phyloP scores from a whole-genome alignment of 1,140 invertebrate genomes.

The Dufourea novaeangliae region DNA sequence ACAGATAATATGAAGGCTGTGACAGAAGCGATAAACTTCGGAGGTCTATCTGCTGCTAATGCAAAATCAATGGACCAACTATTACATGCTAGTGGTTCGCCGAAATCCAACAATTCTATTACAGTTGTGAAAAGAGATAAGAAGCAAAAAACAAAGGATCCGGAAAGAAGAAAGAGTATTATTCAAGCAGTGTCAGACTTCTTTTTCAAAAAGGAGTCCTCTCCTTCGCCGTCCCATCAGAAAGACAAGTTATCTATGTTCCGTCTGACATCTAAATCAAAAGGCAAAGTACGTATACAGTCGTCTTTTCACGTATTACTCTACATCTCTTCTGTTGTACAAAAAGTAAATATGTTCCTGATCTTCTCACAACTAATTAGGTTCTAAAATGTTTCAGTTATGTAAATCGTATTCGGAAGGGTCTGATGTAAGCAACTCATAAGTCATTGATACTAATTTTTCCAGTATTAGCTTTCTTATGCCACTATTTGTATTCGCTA shows the following conservation, averaged over 20 bases:
- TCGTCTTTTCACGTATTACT: background rate
- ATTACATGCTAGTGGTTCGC: constrained; percentile 50
- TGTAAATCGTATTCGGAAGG: constrained; percentile 81
- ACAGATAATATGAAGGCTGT: constrained; percentile 78
- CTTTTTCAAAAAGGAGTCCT: constrained; percentile 85
- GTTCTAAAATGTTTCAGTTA: constrained; percentile 79
- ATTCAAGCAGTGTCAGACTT: constrained; percentile 93
- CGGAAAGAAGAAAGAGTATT: constrained; percentile 89
- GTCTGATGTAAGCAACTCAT: constrained; percentile 81
- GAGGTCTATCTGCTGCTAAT: constrained; percentile 59
- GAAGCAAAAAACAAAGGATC: constrained; percentile 84
- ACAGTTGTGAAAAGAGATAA: constrained; percentile 67
- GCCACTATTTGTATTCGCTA: constrained; percentile 63
- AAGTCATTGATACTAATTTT: constrained; percentile 65
- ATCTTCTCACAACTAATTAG: constrained; percentile 64
- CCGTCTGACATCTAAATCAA: constrained; percentile 85
- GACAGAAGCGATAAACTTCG: constrained; percentile 66
- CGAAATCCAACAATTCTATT: constrained; percentile 24
- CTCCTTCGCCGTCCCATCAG: constrained; percentile 74
- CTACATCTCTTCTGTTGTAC: constrained; percentile 11
- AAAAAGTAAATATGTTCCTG: constrained; percentile 1
- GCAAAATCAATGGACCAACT: constrained; percentile 79
- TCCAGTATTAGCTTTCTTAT: constrained; percentile 65
- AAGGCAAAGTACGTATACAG: constrained; percentile 83
- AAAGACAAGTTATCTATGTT: constrained; percentile 84